These are phyloP conservation scores for Callipepla squamata DNA, from an alignment of 2,113 vertebrate genomes.

Conservation along the genomic window DNA sequence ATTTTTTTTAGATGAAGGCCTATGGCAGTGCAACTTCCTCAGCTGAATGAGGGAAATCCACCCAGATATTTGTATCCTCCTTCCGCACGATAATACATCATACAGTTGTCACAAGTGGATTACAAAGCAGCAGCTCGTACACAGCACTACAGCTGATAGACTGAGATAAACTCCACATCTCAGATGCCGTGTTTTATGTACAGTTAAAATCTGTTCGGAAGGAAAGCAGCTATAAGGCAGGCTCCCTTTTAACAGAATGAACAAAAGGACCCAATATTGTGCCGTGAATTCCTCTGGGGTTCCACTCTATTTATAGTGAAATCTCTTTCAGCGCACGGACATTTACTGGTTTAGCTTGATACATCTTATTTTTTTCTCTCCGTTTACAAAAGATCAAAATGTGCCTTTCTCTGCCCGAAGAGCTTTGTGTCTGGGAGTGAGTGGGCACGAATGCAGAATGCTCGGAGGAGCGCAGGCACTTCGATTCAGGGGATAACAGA, in stretches of 20 bases:
- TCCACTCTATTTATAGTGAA: slow-evolving; percentile 4
- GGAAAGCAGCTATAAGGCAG: background rate
- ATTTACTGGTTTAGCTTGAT: background rate
- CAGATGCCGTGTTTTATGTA: background rate
- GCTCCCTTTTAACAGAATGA: slow-evolving; percentile 8
- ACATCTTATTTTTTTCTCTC: background rate
- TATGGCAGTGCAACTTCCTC: background rate
- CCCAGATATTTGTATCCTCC: background rate
- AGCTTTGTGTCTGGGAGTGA: background rate
- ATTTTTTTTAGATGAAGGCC: background rate
- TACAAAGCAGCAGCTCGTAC: background rate
- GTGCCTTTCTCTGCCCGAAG: background rate
- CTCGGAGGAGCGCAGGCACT: background rate
- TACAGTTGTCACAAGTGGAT: background rate
- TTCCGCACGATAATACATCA: background rate
- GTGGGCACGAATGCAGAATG: background rate
- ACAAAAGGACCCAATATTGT: background rate
- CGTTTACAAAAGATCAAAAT: background rate
- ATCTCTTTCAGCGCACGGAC: background rate
- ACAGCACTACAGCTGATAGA: background rate
- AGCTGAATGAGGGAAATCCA: background rate
- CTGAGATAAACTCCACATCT: slow-evolving; percentile 11
- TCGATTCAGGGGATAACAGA: background rate
- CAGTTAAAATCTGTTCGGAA: background rate
- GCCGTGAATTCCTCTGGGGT: background rate